Base-by-base conservation (phyloP, 2,888 invertebrate genomes). In the Salpingus planirostris region DNA sequence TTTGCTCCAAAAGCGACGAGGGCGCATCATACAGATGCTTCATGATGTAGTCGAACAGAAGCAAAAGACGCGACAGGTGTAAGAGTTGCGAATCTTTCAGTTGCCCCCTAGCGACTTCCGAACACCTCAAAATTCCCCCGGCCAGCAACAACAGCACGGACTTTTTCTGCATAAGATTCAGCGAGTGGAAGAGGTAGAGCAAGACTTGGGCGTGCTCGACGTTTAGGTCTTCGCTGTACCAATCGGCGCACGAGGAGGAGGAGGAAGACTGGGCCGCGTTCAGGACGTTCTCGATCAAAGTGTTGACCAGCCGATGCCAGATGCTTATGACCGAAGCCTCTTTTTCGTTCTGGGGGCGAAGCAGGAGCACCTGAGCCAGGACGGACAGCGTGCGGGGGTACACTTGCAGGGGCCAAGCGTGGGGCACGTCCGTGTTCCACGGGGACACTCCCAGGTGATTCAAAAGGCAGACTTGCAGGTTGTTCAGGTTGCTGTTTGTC, bases 151-250 rank as follows among this genome's bases (percentile, higher is more conserved):
- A 71, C 21, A 96, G 70, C 1, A 96, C 87, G 2, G 88, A 85
- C 63, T 96, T 96, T 67, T 95, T 96, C 66, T 95, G 92, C 89
- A 93, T 92, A 40, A 96, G 69, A 51, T 91, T 92, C 37, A 96
- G 66, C 0, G 92, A 90, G 64, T 96, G 95, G 65, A 96, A 96
- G 7, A 96, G 69, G 61, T 95, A 95, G 5, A 96, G 73, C 41
- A 96, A 66, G 21, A 96, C 70, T 62, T 96, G 95, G 0, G 92
- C 86, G 64, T 96, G 95, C 60, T 96, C 96, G 28, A 95, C 90
- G 62, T 95, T 96, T 38, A 96, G 68, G 69, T 95, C 95, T 76
- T 66, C 13, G 66, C 70, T 40, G 39, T 10, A 24, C 6, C 8
- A 23, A 23, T 23, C 10, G 8, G 18, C 5, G 5, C 18, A 6